A percentile compares a stretch with the other conserved stretches of the same genome.
Evolutionary conservation across 2,888 invertebrate species (phyloP).

Genomic region (Ametastegia equiseti): DNA sequence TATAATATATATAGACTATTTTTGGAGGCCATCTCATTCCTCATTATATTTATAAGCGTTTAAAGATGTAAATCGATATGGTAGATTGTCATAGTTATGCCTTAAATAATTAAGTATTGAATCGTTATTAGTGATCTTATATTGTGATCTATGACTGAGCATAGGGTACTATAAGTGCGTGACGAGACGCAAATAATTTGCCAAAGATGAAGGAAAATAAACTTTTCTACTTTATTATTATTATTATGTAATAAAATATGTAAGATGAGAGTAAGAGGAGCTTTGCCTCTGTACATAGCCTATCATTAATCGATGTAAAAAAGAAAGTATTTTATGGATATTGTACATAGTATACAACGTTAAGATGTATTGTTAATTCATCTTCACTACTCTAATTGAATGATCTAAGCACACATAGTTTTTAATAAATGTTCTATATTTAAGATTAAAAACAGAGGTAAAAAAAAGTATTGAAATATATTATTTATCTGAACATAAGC

Average conservation of each 20-base stretch:
- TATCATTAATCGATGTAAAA: neutral
- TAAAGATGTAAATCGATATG: neutral
- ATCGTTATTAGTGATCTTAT: neutral
- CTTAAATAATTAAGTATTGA: neutral
- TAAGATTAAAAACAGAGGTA: neutral
- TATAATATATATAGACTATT: neutral
- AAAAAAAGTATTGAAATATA: neutral
- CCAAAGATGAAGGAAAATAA: constrained; percentile 23
- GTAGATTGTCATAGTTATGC: no score
- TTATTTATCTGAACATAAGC: neutral
- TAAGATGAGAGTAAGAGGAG: neutral
- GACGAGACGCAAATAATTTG: neutral
- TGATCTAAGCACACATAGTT: neutral
- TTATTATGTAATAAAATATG: neutral
- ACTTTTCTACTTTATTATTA: neutral
- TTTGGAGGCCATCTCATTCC: constrained; percentile 5
- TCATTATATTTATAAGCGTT: constrained; percentile 10
- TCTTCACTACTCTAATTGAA: neutral
- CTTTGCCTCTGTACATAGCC: constrained; percentile 20
- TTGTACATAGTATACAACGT: constrained; percentile 40
- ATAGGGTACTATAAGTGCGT: neutral
- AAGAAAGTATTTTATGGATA: constrained; percentile 23
- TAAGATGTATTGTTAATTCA: constrained; percentile 15
- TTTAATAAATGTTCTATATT: neutral
- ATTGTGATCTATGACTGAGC: constrained; percentile 3